These are phyloP conservation scores for Eumerus sabulonum DNA, from an alignment of 2,888 invertebrate species.

Conservation along the genomic window DNA sequence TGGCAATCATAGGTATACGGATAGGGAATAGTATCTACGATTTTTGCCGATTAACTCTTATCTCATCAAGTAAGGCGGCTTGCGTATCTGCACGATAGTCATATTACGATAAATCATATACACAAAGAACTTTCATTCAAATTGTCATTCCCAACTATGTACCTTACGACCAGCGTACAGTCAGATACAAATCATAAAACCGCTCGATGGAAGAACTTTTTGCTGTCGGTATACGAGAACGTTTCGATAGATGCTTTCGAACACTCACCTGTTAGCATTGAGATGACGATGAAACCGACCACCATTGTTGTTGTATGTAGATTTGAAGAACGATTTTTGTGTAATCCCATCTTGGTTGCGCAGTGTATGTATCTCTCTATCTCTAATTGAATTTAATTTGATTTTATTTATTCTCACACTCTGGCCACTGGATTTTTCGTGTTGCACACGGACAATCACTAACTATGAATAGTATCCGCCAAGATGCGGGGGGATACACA, in stretches of 20 bases:
- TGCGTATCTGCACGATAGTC: constrained; percentile 52
- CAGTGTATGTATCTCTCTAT: constrained; percentile 33
- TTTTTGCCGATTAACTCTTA: constrained; percentile 52
- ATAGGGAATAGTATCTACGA: no score
- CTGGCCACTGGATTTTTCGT: no score
- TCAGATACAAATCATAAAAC: constrained; percentile 14
- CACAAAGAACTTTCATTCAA: constrained; percentile 33
- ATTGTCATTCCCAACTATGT: no score
- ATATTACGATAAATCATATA: neutral
- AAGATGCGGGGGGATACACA: neutral
- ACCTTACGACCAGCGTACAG: constrained; percentile 3
- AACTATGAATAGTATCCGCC: no score
- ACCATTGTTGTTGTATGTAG: constrained; percentile 51
- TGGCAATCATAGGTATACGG: no score
- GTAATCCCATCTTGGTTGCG: constrained; percentile 64
- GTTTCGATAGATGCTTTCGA: neutral
- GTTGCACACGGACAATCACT: no score
- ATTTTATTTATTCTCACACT: neutral
- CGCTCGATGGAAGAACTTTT: no score
- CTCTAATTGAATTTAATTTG: constrained; percentile 8
- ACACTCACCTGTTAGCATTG: constrained; percentile 67
- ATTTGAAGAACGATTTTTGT: constrained; percentile 54
- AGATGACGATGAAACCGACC: constrained; percentile 53
- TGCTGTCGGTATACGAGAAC: no score
- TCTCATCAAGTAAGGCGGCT: constrained; percentile 15